Evolutionary conservation across 2,797 vertebrate genomes (phyloP), one percentile per base, ranked within the genome.

Genomic region (Leucoraja ocellata): DNA sequence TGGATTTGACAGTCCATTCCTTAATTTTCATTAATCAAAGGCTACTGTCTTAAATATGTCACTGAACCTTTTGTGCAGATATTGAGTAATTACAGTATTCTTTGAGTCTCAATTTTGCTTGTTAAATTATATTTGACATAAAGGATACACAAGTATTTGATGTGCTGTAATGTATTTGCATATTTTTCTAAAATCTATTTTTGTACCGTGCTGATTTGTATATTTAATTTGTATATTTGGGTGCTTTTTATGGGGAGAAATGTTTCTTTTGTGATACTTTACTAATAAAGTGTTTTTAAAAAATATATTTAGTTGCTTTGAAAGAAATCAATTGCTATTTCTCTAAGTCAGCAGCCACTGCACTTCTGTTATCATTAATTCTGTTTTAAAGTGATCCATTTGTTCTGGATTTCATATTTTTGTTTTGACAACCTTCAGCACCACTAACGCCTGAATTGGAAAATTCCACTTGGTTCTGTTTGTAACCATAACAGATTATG

Each of bases 51-150:
- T 46, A 11, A 68, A 13, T 76, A 77, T 94, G 58, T 11, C 94
- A 93, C 94, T 94, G 94, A 95, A 94, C 92, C 79, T 61, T 93
- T 93, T 94, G 77, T 96, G 94, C 95, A 96, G 96, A 96, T 96
- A 93, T 96, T 94, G 94, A 93, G 79, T 93, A 76, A 94, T 94
- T 81, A 6, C 93, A 93, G 93, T 94, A 7, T 95, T 93, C 93
- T 93, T 63, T 95, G 94, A 94, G 83, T 88, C 94, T 94, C 94
- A 86, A 88, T 83, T 74, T 94, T 94, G 79, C 93, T 94, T 93
- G 76, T 93, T 94, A 93, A 73, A 94, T 84, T 94, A 93, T 95
- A 94, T 95, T 94, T 94, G 95, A 95, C 95, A 46, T 90, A 94
- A 93, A 81, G 93, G 4, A 93, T 61, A 86, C 95, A 71, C 94